Evolutionary conservation across 1,140 invertebrate genomes (phyloP).

Genomic region (Drosophila orena): DNA sequence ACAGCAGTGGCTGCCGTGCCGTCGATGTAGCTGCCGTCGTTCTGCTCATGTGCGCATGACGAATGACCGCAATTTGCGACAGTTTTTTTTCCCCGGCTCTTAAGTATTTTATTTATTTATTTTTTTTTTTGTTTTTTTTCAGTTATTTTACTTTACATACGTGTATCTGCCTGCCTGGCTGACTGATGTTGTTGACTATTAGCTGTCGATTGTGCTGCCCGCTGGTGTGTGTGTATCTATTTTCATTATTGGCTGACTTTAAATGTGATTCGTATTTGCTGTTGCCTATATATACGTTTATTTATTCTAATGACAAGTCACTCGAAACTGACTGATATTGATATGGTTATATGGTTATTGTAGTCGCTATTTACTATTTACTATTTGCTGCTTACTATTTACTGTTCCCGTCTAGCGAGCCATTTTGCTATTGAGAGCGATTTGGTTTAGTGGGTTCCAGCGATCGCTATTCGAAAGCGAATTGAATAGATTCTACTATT

Average conservation of each 20-base stretch:
- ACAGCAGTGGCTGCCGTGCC: slow-evolving; percentile 16
- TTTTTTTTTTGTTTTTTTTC: slow-evolving; percentile 24
- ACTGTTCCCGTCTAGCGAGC: slow-evolving; percentile 45
- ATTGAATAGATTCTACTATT: slow-evolving; percentile 24
- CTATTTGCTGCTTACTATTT: slow-evolving; percentile 20
- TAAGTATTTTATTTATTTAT: slow-evolving; percentile 27
- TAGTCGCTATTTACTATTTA: slow-evolving; percentile 13
- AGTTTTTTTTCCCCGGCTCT: slow-evolving; percentile 60
- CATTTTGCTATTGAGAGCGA: slow-evolving; percentile 43
- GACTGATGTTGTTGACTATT: slow-evolving; percentile 64
- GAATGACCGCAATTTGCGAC: slow-evolving; percentile 84
- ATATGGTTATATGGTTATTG: slow-evolving; percentile 46
- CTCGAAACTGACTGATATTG: slow-evolving; percentile 61
- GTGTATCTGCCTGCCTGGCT: slow-evolving; percentile 48
- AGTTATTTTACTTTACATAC: slow-evolving; percentile 60
- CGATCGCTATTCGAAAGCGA: slow-evolving; percentile 17
- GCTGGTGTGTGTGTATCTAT: slow-evolving; percentile 54
- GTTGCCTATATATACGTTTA: slow-evolving; percentile 40
- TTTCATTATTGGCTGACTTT: slow-evolving; percentile 72
- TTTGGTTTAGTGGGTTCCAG: slow-evolving; percentile 30
- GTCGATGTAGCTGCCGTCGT: slow-evolving; percentile 50
- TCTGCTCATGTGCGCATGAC: slow-evolving; percentile 84
- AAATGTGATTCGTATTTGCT: slow-evolving; percentile 47
- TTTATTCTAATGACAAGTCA: slow-evolving; percentile 64
- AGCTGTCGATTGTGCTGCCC: slow-evolving; percentile 36